Base-by-base conservation (phyloP, 2,797 vertebrate genomes). In the Bovichtus diacanthus region DNA sequence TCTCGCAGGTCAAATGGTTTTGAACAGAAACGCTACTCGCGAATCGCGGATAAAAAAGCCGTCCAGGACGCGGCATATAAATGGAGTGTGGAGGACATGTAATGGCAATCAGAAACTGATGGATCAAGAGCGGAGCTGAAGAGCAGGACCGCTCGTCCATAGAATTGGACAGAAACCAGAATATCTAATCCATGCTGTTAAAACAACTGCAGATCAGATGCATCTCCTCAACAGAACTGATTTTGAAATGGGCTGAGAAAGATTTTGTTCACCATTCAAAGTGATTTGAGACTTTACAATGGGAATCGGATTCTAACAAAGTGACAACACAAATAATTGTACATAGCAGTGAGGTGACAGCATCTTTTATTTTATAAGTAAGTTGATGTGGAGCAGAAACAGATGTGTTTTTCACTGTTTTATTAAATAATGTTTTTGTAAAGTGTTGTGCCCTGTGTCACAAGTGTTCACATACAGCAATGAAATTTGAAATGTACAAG, bases 81-180 rank as follows among this genome's bases (percentile, higher is more conserved):
- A 86, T 99, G 98, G 98, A 99, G 98, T 0, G 97, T 99, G 11
- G 98, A 99, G 90, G 98, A 99, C 89, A 99, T 99, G 98, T 99
- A 95, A 87, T 39, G 12, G 31, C 3, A 29, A 18, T 31, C 0
- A 0, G 46, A 83, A 27, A 75, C 6, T 29, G 8, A 49, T 61
- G 29, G 27, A 50, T 41, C 38, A 1, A 15, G 29, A 76, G 31
- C 1, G 8, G 39, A 68, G 58, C 16, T 63, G 38, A 56, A 44
- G 27, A 38, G 16, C 18, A 5, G 29, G 25, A 39, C 15, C 8
- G 25, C 18, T 70, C 25, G 9, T 62, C 29, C 0, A 1, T 46
- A 46, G 19, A 67, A 12, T 51, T 47, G 15, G 31, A 36, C 13
- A 39, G n/a, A 15, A 70, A 16, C 54, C 15, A 39, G 39, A 66